These are phyloP conservation scores for Platygyra sinensis DNA, from an alignment of 64 coral and sea anemone species.

Conservation along the genomic window DNA sequence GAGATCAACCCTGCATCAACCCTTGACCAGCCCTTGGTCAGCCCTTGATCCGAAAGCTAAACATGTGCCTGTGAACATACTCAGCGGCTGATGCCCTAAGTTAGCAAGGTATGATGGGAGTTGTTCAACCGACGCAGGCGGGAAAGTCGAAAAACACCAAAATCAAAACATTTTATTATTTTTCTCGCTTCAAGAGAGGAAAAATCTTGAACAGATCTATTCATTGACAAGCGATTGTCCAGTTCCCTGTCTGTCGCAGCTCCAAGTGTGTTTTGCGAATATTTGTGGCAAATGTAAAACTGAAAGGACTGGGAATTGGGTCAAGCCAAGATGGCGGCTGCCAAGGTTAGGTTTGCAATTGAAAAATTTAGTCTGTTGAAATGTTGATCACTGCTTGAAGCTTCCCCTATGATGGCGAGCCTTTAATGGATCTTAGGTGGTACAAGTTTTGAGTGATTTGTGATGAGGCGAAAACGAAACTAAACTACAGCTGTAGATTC, in stretches of 20 bases:
- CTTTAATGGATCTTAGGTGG: no score
- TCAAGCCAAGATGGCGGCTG: conserved; percentile 24
- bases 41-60: no score
- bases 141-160: conserved; percentile 73
- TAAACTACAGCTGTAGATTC: no score
- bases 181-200: neutral
- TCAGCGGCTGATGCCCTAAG: neutral
- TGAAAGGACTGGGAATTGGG: neutral
- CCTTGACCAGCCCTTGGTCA: no score
- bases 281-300: neutral
- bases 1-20: no score
- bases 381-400: neutral
- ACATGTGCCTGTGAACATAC: neutral
- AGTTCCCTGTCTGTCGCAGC: neutral
- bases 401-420: no score
- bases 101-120: conserved; percentile 13
- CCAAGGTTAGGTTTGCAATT: neutral
- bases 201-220: neutral
- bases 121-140: conserved; percentile 51
- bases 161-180: conserved; percentile 66
- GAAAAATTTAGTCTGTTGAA: neutral
- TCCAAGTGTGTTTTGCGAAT: neutral
- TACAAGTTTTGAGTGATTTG: no score
- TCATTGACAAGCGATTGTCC: neutral
- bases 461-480: no score